These are phyloP conservation scores for Ginglymostoma cirratum DNA, from an alignment of 2,113 vertebrate genomes.

Conservation along the genomic window DNA sequence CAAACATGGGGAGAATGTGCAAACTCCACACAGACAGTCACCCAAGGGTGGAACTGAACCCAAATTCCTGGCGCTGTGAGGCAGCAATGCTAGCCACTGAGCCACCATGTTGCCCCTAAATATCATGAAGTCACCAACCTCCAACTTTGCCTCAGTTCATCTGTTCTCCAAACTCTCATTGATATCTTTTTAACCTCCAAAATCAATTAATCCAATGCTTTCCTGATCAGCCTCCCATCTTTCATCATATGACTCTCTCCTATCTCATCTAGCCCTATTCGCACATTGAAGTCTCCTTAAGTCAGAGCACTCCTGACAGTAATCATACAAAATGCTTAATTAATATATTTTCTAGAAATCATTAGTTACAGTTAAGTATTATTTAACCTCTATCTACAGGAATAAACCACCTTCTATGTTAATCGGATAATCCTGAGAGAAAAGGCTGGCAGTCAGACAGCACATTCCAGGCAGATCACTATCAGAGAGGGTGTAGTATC, in stretches of 20 bases:
- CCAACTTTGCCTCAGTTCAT: not conserved
- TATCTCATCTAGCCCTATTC: too few species aligned
- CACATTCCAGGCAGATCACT: not conserved
- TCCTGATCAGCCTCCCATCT: not conserved
- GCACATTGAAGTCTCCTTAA: not conserved
- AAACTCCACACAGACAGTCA: too few species aligned
- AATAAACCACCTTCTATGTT: not conserved
- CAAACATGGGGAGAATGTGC: too few species aligned
- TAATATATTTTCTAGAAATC: not conserved
- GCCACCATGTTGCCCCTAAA: too few species aligned
- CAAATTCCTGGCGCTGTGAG: too few species aligned
- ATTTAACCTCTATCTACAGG: not conserved
- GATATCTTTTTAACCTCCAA: not conserved
- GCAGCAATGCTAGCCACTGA: too few species aligned
- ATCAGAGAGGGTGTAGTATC: not conserved
- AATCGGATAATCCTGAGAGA: not conserved
- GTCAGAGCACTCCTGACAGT: not conserved
- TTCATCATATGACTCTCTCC: not conserved
- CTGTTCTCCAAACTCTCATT: not conserved
- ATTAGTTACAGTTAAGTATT: not conserved
- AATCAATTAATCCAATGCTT: not conserved
- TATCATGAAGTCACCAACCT: not conserved
- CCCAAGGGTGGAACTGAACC: too few species aligned
- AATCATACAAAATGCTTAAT: not conserved
- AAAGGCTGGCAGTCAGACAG: not conserved